Base-by-base conservation (phyloP, 2,113 vertebrate genomes). In the Nanger granti region DNA sequence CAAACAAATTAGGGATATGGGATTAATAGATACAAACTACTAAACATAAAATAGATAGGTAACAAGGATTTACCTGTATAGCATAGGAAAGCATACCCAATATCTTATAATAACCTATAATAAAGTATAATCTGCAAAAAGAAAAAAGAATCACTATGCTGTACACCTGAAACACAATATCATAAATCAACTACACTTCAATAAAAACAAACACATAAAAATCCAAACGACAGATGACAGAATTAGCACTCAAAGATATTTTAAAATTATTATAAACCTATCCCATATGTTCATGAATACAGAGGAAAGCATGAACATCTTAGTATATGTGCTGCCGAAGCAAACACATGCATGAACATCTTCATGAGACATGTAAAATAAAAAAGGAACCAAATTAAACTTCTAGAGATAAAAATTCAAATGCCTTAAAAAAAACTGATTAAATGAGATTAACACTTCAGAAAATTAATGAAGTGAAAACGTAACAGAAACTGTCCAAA, bases 401-500 rank as follows among this genome's bases (percentile, higher is more conserved):
- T 93, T 95, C 14, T 87, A 87, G 24, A 90, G 24, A 41, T 55
- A 86, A 84, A 82, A 88, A 89, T 82, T 59, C n/a, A 84, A 96
- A 17, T 90, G 8, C 41, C 55, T 79, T 41, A 80, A 54, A 59
- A 96, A 76, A 76, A 57, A 22, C 22, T 85, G n/a, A 91, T 26
- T 89, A 49, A 87, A 28, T 37, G 60, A 41, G 41, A 96, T 79
- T n/a, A 97, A 31, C 24, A 86, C 8, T 44, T 80, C 3, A 85
- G 54, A 94, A 94, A n/a, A 95, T 49, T n/a, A 87, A n/a, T 82
- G 55, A 93, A 93, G 10, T 49, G 73, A 31, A 95, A 93, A 87
- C 0, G 37, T 13, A 83, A 88, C 3, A 87, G n/a, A 69, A 93
- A 73, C 37, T 62, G 18, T 91, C 37, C 8, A 93, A 92, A 82